Evolutionary conservation across 2,888 invertebrate genomes (phyloP).

Genomic region (Keiferia lycopersicella): DNA sequence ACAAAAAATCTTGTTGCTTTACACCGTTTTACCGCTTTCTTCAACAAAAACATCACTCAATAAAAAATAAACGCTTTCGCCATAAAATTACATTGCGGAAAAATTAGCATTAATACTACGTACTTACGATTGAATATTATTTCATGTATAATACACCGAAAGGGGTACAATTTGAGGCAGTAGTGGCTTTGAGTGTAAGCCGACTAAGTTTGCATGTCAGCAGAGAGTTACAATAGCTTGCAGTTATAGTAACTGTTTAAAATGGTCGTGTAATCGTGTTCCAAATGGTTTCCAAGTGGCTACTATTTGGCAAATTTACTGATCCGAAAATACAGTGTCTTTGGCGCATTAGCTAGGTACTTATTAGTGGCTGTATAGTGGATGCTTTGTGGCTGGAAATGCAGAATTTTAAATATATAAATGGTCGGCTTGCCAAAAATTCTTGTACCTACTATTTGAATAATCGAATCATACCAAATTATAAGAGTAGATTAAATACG

Average conservation of each 20-base stretch:
- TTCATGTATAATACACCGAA: constrained; percentile 20
- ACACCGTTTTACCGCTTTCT: not conserved
- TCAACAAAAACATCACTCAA: constrained; percentile 3
- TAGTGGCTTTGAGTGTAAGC: constrained; percentile 36
- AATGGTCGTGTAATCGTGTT: constrained; percentile 45
- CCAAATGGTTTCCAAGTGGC: constrained; percentile 19
- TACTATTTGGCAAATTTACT: constrained; percentile 12
- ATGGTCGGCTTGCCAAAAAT: not conserved
- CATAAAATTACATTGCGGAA: constrained; percentile 25
- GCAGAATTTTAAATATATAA: not conserved
- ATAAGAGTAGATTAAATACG: no score
- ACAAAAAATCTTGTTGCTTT: no score
- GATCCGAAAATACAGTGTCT: not conserved
- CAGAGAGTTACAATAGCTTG: constrained; percentile 39
- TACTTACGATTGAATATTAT: constrained; percentile 15
- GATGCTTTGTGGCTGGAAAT: not conserved
- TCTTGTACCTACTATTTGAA: no score
- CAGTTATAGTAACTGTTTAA: constrained; percentile 45
- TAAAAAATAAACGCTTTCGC: not conserved
- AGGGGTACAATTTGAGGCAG: constrained; percentile 24
- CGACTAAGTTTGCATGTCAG: constrained; percentile 47
- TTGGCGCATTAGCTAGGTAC: not conserved
- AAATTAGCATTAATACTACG: constrained; percentile 27
- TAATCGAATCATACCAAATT: no score
- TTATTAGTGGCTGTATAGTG: no score